Base-by-base conservation (phyloP, 2,888 invertebrate genomes). In the Loripinus fragilis region DNA sequence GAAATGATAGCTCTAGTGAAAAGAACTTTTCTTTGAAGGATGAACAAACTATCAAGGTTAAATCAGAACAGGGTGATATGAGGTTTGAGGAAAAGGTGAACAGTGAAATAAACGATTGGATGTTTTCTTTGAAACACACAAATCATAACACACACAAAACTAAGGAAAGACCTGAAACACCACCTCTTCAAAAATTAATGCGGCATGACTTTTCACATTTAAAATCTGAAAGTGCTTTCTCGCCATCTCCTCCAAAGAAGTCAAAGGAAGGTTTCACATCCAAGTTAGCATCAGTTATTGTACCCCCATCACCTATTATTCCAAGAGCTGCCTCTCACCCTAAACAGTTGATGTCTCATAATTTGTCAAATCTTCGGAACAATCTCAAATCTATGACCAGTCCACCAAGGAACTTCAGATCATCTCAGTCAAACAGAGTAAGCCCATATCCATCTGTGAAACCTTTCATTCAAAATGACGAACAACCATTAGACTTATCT, bases 401-500 rank as follows among this genome's bases (percentile, higher is more conserved):
- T 15, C 48, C 71, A 30, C 45, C 73, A 28, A 84, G 79, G 64
- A 74, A 78, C 33, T 50, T 74, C 41, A 72, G 76, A 67, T 70
- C 82, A 64, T 50, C 79, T 23, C 74, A 70, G 50, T 82, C 79
- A 41, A 71, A 77, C 15, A 75, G 70, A 35, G 41, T 78, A 23
- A 70, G 75, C 64, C 74, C 78, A 45, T 83, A 78, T 81, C 78
- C 72, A 41, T 55, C 64, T 30, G 67, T 55, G 60, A 81, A 78
- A 78, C 65, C 78, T 48, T 55, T 73, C 23, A 71, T 55, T 28
- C 55, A 71, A 48, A 45, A 69, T n/a, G 85, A 84, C 64, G 90
- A 90, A 65, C 88, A 90, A 60, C 90, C 90, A 28, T 80, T 90
- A 60, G 90, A 90, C 71, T 85, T 90, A 74, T 90, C 90, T 10